These are phyloP conservation scores for Anoura caudifer DNA, from an alignment of 2,113 vertebrate genomes.

Conservation along the genomic window DNA sequence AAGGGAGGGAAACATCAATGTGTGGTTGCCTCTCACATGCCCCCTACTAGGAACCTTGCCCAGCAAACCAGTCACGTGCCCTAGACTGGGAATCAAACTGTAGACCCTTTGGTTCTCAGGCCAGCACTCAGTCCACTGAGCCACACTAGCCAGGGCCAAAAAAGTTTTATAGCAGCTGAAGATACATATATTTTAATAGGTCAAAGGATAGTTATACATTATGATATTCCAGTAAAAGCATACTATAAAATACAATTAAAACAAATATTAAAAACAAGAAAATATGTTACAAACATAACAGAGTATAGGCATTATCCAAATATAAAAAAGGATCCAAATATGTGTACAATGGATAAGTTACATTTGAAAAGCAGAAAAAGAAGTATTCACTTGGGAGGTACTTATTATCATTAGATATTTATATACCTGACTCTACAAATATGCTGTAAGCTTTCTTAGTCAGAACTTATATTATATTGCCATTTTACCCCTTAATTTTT, in stretches of 20 bases:
- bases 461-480: background rate
- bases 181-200: background rate
- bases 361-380: background rate
- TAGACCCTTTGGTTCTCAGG: too few relatives aligned
- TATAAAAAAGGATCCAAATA: background rate
- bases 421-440: background rate
- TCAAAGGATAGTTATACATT: background rate
- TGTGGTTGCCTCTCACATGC: too few relatives aligned
- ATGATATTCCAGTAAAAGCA: background rate
- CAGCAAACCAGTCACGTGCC: too few relatives aligned
- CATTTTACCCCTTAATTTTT: background rate
- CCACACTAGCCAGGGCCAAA: too few relatives aligned
- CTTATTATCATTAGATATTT: background rate
- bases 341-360: background rate
- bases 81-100: too few relatives aligned
- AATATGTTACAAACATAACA: background rate
- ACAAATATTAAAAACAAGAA: constrained; percentile 14
- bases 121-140: too few relatives aligned
- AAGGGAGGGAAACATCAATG: too few relatives aligned
- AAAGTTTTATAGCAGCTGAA: background rate
- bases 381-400: background rate
- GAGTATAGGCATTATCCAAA: background rate
- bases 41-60: too few relatives aligned
- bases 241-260: background rate
- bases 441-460: background rate